A percentile compares a stretch with the other conserved stretches of the same genome.
phyloP scores from a whole-genome alignment of 1,140 invertebrate genomes.

The Aleiodes sp. region DNA sequence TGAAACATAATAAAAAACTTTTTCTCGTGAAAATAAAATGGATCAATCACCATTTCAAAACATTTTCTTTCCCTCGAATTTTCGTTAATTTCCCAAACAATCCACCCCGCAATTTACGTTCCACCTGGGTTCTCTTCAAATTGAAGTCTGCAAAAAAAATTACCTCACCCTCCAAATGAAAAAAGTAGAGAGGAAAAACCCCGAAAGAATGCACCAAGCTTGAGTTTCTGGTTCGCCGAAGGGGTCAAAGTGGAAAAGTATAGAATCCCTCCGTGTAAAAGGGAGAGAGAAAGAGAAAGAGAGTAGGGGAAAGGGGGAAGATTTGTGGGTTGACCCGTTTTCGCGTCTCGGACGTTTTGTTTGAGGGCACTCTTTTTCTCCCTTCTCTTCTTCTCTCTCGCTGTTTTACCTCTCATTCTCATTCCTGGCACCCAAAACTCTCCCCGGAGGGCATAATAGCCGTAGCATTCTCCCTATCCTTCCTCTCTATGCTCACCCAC shows the following conservation, averaged over 20 bases:
- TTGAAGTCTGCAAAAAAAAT: no score
- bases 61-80: no score
- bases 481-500: neutral
- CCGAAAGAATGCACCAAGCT: neutral
- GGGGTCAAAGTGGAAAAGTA: constrained; percentile 21
- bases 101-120: no score
- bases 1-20: no score
- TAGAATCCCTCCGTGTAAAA: constrained; percentile 28
- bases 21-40: no score
- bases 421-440: neutral
- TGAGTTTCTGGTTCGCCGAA: constrained; percentile 7
- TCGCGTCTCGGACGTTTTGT: constrained; percentile 33
- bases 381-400: neutral
- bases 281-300: constrained; percentile 4
- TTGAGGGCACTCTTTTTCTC: neutral
- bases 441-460: neutral
- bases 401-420: neutral
- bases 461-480: neutral
- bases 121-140: no score
- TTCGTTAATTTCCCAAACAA: no score
- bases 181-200: constrained; percentile 2
- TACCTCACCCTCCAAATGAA: no score
- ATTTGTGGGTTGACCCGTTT: constrained; percentile 47
- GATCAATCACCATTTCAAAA: no score
- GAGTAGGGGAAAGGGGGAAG: constrained; percentile 16